A percentile compares a stretch with the other conserved stretches of the same genome.
Evolutionary conservation across 2,888 invertebrate species (phyloP).

Genomic region (Pristionchus fissidentatus): DNA sequence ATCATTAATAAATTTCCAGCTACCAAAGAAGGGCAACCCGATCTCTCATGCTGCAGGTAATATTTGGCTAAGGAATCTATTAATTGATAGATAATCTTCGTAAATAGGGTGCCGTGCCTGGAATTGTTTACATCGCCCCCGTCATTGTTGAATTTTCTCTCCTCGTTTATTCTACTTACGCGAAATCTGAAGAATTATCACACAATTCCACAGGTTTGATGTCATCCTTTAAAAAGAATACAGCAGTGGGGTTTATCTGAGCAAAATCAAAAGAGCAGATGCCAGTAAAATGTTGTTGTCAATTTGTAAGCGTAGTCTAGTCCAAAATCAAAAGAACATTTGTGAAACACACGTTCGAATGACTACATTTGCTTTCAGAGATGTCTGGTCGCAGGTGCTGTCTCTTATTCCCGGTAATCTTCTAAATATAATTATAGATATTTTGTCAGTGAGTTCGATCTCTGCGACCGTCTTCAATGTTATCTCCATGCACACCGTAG

Average conservation of each 20-base stretch:
- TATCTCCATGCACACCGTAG: not conserved
- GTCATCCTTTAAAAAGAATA: too few species aligned
- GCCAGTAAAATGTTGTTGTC: too few species aligned
- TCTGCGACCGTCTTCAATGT: not conserved
- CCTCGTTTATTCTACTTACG: not conserved
- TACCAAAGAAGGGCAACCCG: not conserved
- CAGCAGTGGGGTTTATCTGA: too few species aligned
- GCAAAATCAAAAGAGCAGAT: too few species aligned
- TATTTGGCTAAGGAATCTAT: not conserved
- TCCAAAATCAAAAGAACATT: too few species aligned
- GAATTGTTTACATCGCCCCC: not conserved
- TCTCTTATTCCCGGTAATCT: too few species aligned
- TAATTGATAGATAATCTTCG: not conserved
- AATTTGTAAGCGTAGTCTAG: too few species aligned
- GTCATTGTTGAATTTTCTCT: not conserved
- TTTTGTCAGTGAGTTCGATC: not conserved
- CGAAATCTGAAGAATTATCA: not conserved
- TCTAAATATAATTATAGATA: too few species aligned
- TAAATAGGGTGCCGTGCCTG: not conserved
- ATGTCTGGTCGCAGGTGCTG: too few species aligned
- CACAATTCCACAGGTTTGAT: too few species aligned
- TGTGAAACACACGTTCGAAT: too few species aligned
- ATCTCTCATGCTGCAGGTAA: not conserved
- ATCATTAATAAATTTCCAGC: not conserved
- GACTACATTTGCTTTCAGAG: too few species aligned